Base-by-base conservation (phyloP, 2,797 vertebrate genomes). In the Lacerta bilineata region DNA sequence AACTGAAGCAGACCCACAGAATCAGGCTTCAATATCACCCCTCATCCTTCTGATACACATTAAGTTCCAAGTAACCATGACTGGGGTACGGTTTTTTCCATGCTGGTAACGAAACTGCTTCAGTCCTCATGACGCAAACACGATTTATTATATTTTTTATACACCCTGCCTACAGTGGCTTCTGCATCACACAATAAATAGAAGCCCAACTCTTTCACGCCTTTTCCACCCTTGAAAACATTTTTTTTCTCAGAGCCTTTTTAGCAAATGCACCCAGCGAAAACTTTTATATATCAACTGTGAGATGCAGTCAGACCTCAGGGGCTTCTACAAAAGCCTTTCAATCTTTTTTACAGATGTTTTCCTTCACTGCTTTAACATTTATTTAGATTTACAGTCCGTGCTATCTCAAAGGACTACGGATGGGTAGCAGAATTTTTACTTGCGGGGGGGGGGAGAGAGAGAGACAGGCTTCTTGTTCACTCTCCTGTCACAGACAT, bases 361-460 rank as follows among this genome's bases (percentile, higher is more conserved):
- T 71, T 80, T 68, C 76, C 85, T 86, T 80, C 64, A 80, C 20
- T 71, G 64, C 33, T 79, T 68, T 71, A 80, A 80, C 15, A 71
- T 86, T 86, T 86, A 80, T 86, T 59, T 80, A 39, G 85, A 71
- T 86, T 86, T 59, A 71, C 25, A 79, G 33, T 11, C 23, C 8
- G 1, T 71, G n/a, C n/a, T 7, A 71, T 71, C 76, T 43, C 76
- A 86, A 83, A 55, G 64, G 85, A 46, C n/a, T 71, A 50, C 39
- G 66, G 46, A 59, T 79, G 36, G 43, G 25, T 69, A 55, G 33
- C 76, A 80, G 46, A 50, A 39, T n/a, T 77, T 76, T 85, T 85
- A 77, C 41, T 15, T 61, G 9, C 33, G 27, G 8, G 11, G 2
- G 33, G 27, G 8, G 11, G 2, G 39, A 9, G 17, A 4, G 25